Percentiles rank a stretch among this genome's conserved stretches.
Conservation (phyloP, 2,797 vertebrate genomes). For the Sitta carolinensis region DNA sequence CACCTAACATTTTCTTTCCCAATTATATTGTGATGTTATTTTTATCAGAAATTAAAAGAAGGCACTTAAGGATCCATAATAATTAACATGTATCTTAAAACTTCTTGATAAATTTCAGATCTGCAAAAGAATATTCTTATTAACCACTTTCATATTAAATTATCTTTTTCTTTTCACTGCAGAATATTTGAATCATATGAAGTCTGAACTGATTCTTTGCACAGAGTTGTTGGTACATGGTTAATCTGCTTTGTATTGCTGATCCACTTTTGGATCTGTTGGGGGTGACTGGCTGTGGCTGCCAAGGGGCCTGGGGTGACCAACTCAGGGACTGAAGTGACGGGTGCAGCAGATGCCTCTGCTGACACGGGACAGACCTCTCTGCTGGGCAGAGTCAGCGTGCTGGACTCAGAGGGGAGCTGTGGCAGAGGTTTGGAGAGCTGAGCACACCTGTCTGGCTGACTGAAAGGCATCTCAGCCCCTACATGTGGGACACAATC, state of each 20-base stretch:
- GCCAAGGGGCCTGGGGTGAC: background rate
- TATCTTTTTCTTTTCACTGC: background rate
- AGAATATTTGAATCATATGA: background rate
- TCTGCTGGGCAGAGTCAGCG: fast-evolving
- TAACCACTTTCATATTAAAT: background rate
- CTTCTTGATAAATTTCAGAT: background rate
- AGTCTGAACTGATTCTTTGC: background rate
- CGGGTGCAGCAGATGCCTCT: background rate
- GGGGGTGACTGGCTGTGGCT: background rate
- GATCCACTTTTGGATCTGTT: background rate
- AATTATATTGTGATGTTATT: no score
- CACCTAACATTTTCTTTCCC: background rate
- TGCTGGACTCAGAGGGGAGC: background rate
- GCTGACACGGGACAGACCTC: background rate
- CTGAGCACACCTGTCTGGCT: background rate
- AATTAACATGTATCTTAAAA: background rate
- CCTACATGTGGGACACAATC: fast-evolving
- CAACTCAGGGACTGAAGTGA: fast-evolving
- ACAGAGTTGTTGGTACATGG: background rate
- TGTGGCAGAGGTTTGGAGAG: background rate
- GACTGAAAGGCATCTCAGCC: background rate
- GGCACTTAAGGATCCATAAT: background rate
- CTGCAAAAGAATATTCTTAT: background rate
- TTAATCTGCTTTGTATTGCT: background rate
- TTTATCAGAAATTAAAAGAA: background rate